Base-by-base conservation (phyloP, 2,113 vertebrate genomes). In the Kryptolebias marmoratus region DNA sequence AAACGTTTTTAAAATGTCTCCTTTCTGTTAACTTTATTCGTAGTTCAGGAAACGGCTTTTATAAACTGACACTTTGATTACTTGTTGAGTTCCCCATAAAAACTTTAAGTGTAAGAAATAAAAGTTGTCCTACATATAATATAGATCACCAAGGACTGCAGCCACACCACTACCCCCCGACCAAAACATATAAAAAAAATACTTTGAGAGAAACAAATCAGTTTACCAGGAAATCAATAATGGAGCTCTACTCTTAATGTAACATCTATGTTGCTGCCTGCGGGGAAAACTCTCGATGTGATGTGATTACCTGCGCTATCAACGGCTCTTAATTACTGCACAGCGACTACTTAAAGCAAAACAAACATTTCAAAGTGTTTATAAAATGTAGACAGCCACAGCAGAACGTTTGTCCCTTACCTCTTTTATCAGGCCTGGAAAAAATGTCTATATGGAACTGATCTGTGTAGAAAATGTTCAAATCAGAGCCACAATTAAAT, bases 321-420 rank as follows among this genome's bases (percentile, higher is more conserved):
- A 54, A 15, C 3, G 11, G 10, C 31, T 27, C 59, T 69, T 50
- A 69, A 69, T 69, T 69, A 59, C 45, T 59, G 67, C 13, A 7
- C 8, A 39, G 28, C n/a, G 42, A 58, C 28, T 59, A 31, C 60
- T 69, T 59, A 49, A 36, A 56, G 16, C 22, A 48, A 49, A 48
- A 32, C 42, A 48, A 69, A 39, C 45, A 39, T 48, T 59, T 59
- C 15, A 48, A 48, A 55, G 16, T 30, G 47, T 49, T 31, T 48
- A 36, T 6, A 39, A 49, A 39, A 32, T 48, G 39, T 9, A 48
- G 53, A 42, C 42, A 27, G 15, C 65, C 55, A 14, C 47, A 52
- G 3, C 49, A 32, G 31, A 6, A 15, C 16, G n/a, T 12, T 12
- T 47, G 12, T 16, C 27, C 56, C 56, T 14, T 8, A 1, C 14